phyloP scores from a whole-genome alignment of 2,113 vertebrate species.

The Paramormyrops kingsleyae region DNA sequence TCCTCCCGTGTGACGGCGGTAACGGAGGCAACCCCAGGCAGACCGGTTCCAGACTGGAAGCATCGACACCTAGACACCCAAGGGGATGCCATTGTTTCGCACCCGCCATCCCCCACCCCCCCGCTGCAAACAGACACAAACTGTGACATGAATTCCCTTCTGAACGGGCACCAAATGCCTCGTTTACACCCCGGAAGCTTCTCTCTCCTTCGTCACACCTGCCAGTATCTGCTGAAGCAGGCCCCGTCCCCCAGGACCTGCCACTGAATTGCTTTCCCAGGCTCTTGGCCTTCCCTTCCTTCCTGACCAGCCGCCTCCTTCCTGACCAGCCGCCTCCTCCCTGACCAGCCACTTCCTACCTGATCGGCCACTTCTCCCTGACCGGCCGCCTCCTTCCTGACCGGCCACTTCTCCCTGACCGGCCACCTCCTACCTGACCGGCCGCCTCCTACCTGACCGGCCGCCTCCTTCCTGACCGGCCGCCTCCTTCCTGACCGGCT shows the following conservation, averaged over 20 bases:
- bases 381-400: background rate
- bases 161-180: background rate
- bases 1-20: background rate
- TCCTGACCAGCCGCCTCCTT: background rate
- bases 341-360: too few relatives aligned
- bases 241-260: background rate
- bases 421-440: too few relatives aligned
- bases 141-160: background rate
- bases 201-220: background rate
- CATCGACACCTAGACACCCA: background rate
- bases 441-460: background rate
- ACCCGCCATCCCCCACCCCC: background rate
- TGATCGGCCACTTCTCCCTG: too few relatives aligned
- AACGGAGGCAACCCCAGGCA: background rate
- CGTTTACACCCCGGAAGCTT: background rate
- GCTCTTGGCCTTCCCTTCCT: background rate
- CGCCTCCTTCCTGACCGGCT: too few relatives aligned
- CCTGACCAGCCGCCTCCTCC: too few relatives aligned
- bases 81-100: background rate
- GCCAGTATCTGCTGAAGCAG: slow-evolving; percentile 7
- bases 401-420: too few relatives aligned
- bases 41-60: background rate
- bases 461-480: background rate
- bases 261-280: background rate
- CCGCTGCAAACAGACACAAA: background rate